Evolutionary conservation across 2,888 invertebrate species (phyloP).

Genomic region (Pseudolycoriella hygida): DNA sequence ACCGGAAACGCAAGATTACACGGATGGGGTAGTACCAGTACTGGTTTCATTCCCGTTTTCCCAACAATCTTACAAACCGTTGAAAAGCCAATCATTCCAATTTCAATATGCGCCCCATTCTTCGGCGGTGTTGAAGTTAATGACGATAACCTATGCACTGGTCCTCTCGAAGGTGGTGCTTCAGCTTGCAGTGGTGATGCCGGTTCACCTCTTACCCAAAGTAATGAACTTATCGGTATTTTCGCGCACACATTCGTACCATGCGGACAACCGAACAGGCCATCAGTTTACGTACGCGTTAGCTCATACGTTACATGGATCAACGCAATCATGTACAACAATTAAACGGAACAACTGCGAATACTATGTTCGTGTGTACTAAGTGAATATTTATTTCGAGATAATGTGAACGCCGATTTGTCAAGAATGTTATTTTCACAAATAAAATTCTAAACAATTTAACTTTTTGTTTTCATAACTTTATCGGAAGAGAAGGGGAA

Average conservation of each 20-base stretch:
- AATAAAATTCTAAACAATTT: too few species aligned
- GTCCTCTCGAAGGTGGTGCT: conserved; percentile 18
- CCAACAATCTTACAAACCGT: conserved; percentile 22
- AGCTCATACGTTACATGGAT: conserved; percentile 29
- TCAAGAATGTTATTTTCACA: too few species aligned
- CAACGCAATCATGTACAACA: too few species aligned
- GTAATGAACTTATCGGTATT: conserved; percentile 26
- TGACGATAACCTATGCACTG: conserved; percentile 20
- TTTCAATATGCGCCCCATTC: conserved; percentile 19
- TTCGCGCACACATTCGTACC: conserved; percentile 33
- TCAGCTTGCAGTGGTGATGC: conserved; percentile 17
- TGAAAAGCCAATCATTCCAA: conserved; percentile 21
- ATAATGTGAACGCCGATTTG: too few species aligned
- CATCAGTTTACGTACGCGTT: conserved; percentile 30
- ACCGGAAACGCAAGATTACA: conserved; percentile 7
- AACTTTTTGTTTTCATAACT: too few species aligned
- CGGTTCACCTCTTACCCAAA: background rate
- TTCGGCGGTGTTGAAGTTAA: background rate
- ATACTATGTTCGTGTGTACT: too few species aligned
- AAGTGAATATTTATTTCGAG: too few species aligned
- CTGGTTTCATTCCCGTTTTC: conserved; percentile 21
- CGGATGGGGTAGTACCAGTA: conserved; percentile 19
- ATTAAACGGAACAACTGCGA: too few species aligned
- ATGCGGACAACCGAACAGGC: conserved; percentile 25
- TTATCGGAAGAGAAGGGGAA: too few species aligned